Evolutionary conservation across 2,113 vertebrate species (phyloP).

Genomic region (Semicossyphus pulcher): DNA sequence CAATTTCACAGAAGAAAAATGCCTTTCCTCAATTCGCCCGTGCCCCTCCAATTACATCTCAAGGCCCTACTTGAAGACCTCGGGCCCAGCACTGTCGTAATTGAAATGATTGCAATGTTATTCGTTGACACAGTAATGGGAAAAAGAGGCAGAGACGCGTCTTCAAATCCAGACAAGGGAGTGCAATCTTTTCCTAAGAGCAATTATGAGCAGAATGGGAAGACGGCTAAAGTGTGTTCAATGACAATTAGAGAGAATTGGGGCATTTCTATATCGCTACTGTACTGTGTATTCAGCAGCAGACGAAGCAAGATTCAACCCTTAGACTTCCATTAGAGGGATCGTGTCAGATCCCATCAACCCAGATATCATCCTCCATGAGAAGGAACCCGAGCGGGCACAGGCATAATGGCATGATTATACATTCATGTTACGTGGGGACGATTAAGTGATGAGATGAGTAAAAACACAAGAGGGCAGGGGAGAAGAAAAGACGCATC

Average conservation of each 20-base stretch:
- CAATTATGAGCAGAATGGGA: conserved; percentile 58
- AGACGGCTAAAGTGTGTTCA: conserved; percentile 43
- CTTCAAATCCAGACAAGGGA: conserved; percentile 59
- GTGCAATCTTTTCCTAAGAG: conserved; percentile 52
- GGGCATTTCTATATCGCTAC: conserved; percentile 18
- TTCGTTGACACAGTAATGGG: conserved; percentile 70
- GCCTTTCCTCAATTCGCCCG: conserved; percentile 47
- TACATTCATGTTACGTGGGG: conserved; percentile 60
- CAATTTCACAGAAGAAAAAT: conserved; percentile 72
- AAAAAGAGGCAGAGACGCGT: conserved; percentile 53
- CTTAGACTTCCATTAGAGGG: conserved; percentile 45
- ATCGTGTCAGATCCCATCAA: conserved; percentile 60
- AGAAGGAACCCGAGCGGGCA: conserved; percentile 51
- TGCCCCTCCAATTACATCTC: conserved; percentile 74
- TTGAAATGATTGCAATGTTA: conserved; percentile 75
- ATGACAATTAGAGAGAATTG: conserved; percentile 30
- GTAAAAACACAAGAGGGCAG: conserved; percentile 51
- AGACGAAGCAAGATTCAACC: conserved; percentile 28
- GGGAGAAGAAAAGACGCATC: conserved; percentile 69
- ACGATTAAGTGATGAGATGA: conserved; percentile 63
- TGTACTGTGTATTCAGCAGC: conserved; percentile 13
- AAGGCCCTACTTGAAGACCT: conserved; percentile 67
- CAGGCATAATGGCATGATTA: conserved; percentile 56
- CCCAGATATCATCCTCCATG: conserved; percentile 29
- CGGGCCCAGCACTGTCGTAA: conserved; percentile 53